A percentile compares a stretch with the other conserved stretches of the same genome.
Conservation (phyloP, 1,140 invertebrate species). For the Aphis gossypii region DNA sequence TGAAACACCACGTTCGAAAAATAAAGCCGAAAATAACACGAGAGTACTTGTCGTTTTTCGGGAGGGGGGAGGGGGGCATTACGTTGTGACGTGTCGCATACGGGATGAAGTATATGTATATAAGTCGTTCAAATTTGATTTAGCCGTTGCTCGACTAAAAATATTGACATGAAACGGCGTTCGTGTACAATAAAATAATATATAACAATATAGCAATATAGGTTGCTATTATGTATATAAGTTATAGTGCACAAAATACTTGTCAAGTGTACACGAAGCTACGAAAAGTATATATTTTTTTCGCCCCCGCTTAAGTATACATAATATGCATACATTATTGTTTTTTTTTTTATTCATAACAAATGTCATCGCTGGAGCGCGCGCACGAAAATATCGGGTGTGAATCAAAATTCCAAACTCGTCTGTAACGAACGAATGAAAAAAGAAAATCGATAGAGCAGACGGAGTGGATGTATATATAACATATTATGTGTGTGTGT, state of each 20-base stretch:
- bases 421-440: neutral
- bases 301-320: neutral
- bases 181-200: neutral
- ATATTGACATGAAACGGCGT: neutral
- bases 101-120: neutral
- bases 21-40: neutral
- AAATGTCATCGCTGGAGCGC: neutral
- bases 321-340: neutral
- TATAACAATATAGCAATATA: neutral
- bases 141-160: neutral
- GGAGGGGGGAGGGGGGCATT: too few relatives aligned
- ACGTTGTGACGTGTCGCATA: neutral
- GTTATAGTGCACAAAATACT: neutral
- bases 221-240: neutral
- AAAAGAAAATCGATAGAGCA: slow-evolving; percentile 29
- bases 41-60: neutral
- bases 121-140: neutral
- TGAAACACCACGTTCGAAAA: neutral
- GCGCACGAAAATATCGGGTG: neutral
- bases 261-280: neutral
- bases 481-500: too few relatives aligned
- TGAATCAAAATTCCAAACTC: slow-evolving; percentile 23
- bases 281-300: neutral
- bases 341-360: neutral
- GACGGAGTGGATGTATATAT: neutral